phyloP scores from a whole-genome alignment of 1,140 invertebrate genomes.

The Drosophila rufa region DNA sequence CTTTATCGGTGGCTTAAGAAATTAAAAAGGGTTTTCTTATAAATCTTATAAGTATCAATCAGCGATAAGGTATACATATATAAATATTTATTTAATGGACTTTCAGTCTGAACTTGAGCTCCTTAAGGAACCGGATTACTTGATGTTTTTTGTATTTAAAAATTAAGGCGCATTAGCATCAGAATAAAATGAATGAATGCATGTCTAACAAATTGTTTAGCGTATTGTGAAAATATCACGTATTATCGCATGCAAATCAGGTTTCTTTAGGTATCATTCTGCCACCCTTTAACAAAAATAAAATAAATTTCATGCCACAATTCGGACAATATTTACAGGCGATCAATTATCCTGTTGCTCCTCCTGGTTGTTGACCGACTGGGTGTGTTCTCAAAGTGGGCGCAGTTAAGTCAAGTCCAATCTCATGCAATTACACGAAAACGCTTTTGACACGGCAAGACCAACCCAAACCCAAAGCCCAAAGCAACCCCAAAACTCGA shows the following conservation, averaged over 20 bases:
- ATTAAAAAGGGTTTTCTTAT: slow-evolving; percentile 16
- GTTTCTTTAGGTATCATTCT: slow-evolving; percentile 1
- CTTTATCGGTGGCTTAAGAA: slow-evolving; percentile 9
- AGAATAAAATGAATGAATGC: slow-evolving; percentile 24
- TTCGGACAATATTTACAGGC: slow-evolving; percentile 20
- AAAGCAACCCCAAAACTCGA: slow-evolving; percentile 18
- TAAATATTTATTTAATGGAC: not conserved
- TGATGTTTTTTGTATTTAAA: not conserved
- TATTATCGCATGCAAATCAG: slow-evolving; percentile 35
- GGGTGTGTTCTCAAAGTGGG: slow-evolving; percentile 30
- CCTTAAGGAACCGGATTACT: slow-evolving; percentile 4
- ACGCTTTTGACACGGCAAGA: slow-evolving; percentile 29
- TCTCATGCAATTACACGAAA: slow-evolving; percentile 46
- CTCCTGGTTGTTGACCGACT: slow-evolving; percentile 13
- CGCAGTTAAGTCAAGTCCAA: slow-evolving; percentile 28
- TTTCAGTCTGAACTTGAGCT: slow-evolving; percentile 11
- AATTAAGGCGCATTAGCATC: slow-evolving; percentile 26
- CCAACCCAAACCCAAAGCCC: slow-evolving; percentile 5
- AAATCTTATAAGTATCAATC: slow-evolving; percentile 5
- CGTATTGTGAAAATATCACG: slow-evolving; percentile 30
- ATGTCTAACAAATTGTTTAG: slow-evolving; percentile 38
- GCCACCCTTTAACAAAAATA: slow-evolving; percentile 14
- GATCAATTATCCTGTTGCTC: slow-evolving; percentile 48
- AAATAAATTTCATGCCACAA: slow-evolving; percentile 7
- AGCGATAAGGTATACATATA: slow-evolving; percentile 4